phyloP scores from a whole-genome alignment of 2,888 invertebrate species.

The Deilephila elpenor region DNA sequence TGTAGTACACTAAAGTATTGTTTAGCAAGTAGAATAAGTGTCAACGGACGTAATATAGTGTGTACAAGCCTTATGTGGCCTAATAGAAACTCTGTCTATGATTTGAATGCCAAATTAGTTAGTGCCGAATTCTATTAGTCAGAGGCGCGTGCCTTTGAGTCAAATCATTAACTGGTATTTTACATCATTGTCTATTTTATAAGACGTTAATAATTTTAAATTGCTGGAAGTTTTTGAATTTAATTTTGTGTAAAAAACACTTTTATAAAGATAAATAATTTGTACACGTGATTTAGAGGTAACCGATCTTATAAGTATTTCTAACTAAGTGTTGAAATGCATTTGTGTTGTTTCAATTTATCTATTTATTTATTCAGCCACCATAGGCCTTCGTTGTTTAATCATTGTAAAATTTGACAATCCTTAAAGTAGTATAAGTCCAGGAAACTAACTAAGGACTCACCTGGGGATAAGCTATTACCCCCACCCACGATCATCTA shows the following conservation, averaged over 20 bases:
- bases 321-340: too few relatives aligned
- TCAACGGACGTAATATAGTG: slow-evolving; percentile 48
- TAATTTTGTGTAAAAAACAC: neutral
- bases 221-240: neutral
- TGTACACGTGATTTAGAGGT: neutral
- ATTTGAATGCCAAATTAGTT: slow-evolving; percentile 35
- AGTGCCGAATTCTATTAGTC: slow-evolving; percentile 34
- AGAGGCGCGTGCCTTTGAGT: slow-evolving; percentile 19
- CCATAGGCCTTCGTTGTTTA: too few relatives aligned
- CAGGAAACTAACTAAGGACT: too few relatives aligned
- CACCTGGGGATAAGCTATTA: too few relatives aligned
- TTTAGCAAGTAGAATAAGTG: slow-evolving; percentile 45
- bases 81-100: slow-evolving; percentile 41
- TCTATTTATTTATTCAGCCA: too few relatives aligned
- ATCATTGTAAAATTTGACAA: too few relatives aligned
- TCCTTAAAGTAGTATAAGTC: too few relatives aligned
- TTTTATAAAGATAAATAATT: neutral
- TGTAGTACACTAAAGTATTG: slow-evolving; percentile 42
- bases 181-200: neutral
- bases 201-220: too few relatives aligned
- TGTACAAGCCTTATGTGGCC: slow-evolving; percentile 45
- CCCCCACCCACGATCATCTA: too few relatives aligned
- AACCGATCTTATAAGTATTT: too few relatives aligned
- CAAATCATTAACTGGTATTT: slow-evolving; percentile 3
- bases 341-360: too few relatives aligned